A percentile compares a stretch with the other conserved stretches of the same genome.
These are phyloP conservation scores for Microctonus brassicae DNA, from an alignment of 2,888 invertebrate species.

Conservation along the genomic window DNA sequence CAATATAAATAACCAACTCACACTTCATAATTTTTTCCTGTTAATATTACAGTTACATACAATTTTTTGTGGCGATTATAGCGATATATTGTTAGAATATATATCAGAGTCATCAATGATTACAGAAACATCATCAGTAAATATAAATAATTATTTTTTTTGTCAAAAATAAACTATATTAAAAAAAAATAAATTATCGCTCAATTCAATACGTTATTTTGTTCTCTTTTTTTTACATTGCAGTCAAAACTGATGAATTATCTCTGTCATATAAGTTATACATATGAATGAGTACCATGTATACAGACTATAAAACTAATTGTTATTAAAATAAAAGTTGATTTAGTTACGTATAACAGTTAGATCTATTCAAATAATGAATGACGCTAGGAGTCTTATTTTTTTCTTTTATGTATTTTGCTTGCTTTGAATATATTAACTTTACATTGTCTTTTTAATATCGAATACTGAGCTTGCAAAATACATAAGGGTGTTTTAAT, in stretches of 20 bases:
- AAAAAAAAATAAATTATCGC: constrained; percentile 3
- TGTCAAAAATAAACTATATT: neutral
- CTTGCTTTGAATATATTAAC: constrained; percentile 8
- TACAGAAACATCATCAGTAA: neutral
- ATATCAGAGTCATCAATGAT: neutral
- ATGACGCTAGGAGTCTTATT: neutral
- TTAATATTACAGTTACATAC: too few relatives aligned
- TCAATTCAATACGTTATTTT: neutral
- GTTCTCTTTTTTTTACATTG: neutral
- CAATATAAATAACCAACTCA: neutral
- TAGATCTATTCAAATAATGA: neutral
- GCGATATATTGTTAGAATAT: too few relatives aligned
- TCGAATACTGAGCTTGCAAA: constrained; percentile 30
- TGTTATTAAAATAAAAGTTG: neutral
- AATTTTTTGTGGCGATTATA: too few relatives aligned
- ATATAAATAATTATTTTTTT: neutral
- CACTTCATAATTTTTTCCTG: too few relatives aligned
- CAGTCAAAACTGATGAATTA: neutral
- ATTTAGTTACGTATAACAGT: neutral
- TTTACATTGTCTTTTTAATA: constrained; percentile 41
- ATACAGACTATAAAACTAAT: neutral
- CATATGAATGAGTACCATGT: neutral
- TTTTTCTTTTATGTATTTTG: neutral
- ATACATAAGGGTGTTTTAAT: constrained; percentile 10
- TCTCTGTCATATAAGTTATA: neutral